Evolutionary conservation across 2,888 invertebrate genomes (phyloP), one percentile per base, ranked within the genome.

Genomic region (Caenorhabditis sp.): DNA sequence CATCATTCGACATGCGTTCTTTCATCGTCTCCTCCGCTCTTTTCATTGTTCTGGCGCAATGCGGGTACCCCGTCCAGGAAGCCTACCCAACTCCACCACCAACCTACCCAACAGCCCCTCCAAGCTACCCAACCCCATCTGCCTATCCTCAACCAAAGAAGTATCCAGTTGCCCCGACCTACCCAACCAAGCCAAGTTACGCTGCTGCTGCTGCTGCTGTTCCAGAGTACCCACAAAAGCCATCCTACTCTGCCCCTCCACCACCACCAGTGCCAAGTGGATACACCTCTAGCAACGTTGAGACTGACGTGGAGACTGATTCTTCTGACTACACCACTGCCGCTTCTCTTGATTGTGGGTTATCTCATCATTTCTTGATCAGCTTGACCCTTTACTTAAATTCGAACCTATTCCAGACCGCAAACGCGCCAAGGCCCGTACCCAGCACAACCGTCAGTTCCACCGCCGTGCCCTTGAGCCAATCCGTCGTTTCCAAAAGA

Each of bases 401-500:
- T 32, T 53, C 0, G 32, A 32, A 0, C 9, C 24, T 6, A 4
- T 15, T 72, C 50, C 64, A 80, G 80, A 61, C 24, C 67, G 67
- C 1, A 28, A 37, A 20, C 50, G 64, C n/a, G 80, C 80, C 51
- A 61, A 68, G 24, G 72, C 69, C 18, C 74, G 74, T 11, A 56
- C 61, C 35, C 47, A 50, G 32, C 72, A 74, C 8, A 68, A 68
- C 44, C 68, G 74, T 15, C 35, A 74, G 8, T 65, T 74, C 67
- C 71, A 74, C 51, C 74, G 72, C 32, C 64, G 69, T 37, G 56
- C 64, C 24, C 80, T 62, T 47, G 64, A 44, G 40, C 80, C 55
- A 47, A 70, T 80, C 51, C 58, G 40, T 22, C 58, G 74, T 35
- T 74, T 67, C 67, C 74, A 74, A 18, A 62, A 72, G 47, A 72